Percentiles rank a stretch among this genome's conserved stretches.
Conservation (phyloP, 2,797 vertebrate species). For the Tauraco hartlaubi region DNA sequence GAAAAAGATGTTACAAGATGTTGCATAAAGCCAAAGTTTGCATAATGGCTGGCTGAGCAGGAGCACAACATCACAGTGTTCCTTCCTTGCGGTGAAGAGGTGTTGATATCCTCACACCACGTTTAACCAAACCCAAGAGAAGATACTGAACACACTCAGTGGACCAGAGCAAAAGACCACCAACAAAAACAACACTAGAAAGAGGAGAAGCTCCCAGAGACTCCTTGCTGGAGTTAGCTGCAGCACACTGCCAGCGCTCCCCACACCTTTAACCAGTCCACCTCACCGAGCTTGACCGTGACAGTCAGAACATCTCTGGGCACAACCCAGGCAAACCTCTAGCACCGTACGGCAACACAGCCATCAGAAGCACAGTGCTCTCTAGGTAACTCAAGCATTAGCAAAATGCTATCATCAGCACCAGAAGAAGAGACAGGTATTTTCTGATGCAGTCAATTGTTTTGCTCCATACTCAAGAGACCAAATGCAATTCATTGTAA, state of each 20-base stretch:
- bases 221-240: neutral
- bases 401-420: neutral
- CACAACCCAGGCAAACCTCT: neutral
- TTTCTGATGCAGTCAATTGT: neutral
- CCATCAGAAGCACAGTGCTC: accelerated
- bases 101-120: neutral
- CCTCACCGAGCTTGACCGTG: neutral
- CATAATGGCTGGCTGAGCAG: neutral
- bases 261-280: neutral
- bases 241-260: neutral
- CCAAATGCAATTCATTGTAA: neutral
- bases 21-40: neutral
- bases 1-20: neutral
- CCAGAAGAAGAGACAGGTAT: neutral
- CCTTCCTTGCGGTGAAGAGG: neutral
- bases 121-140: neutral
- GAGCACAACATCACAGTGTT: neutral
- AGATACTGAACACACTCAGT: neutral
- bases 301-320: neutral
- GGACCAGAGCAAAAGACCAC: neutral
- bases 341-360: accelerated
- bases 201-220: neutral
- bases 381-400: neutral
- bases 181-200: neutral
- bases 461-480: neutral